These are phyloP conservation scores for Melanerpes formicivorus DNA, from an alignment of 2,113 vertebrate genomes.

Conservation along the genomic window DNA sequence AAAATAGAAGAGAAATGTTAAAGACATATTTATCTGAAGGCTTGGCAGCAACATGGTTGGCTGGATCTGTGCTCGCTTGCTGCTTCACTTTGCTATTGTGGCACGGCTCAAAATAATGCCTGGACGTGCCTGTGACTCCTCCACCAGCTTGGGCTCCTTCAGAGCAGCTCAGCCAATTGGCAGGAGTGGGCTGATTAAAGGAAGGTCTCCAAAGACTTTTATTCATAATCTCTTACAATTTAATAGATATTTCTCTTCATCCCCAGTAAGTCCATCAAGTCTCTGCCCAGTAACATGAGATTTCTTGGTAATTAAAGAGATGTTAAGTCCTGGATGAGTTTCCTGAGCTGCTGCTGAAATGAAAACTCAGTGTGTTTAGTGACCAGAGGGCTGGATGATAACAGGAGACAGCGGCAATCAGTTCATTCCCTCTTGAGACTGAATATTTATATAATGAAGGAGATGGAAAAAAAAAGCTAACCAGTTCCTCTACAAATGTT, in stretches of 20 bases:
- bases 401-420: neutral
- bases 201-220: conserved; percentile 9
- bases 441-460: neutral
- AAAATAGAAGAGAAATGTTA: conserved; percentile 42
- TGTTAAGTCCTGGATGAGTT: conserved; percentile 3
- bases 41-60: neutral
- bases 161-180: neutral
- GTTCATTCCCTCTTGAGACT: neutral
- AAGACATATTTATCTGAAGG: conserved; percentile 39
- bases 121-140: neutral
- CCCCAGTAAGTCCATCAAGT: neutral
- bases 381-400: neutral
- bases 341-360: neutral
- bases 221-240: neutral
- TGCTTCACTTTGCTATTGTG: neutral
- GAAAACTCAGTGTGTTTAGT: neutral
- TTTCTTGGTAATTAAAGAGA: conserved; percentile 32
- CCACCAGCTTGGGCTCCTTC: neutral
- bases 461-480: neutral
- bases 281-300: neutral
- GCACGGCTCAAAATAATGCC: neutral
- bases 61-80: neutral
- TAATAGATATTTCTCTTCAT: conserved; percentile 28
- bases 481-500: conserved; percentile 14
- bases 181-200: neutral